Evolutionary conservation across 2,113 vertebrate species (phyloP), one percentile per base, ranked within the genome.

Genomic region (Malaclemys terrapin): DNA sequence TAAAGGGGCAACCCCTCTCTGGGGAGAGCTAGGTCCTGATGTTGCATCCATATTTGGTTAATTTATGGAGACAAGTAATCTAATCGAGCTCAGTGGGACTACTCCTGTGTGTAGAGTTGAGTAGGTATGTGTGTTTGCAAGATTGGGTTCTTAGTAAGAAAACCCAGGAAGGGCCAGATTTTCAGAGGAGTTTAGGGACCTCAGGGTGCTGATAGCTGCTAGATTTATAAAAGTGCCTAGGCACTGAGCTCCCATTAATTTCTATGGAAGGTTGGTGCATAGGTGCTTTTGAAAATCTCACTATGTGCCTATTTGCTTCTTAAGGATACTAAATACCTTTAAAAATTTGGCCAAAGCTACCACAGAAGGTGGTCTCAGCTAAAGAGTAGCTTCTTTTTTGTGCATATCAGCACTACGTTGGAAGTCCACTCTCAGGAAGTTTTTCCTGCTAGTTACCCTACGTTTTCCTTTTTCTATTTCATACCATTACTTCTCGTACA

Each of bases 401-500:
- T 54, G 9, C 11, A 22, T 56, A 2, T 79, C 29, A 62, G 29
- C 59, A 16, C 29, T 62, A 13, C 29, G 8, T 19, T 84, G 31
- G 88, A 52, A 86, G 4, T 31, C 81, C 3, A 7, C 4, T 83
- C 24, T 8, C 19, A 83, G 19, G 12, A 85, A 84, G 17, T 1
- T 86, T 84, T 8, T 2, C 2, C 0, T 52, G 65, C 22, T 45
- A 54, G 9, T 59, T 89, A 49, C 25, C 62, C 27, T 87, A 24
- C 49, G 35, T 80, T 7, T 47, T 91, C 49, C 80, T 52, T 42
- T 54, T 94, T 92, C 14, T 80, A 1, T 11, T 85, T 91, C 22
- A 35, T 31, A 65, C 59, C 59, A n/a, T 93, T 69, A 69, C 85
- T 87, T 91, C 57, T 35, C 80, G 53, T 38, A 62, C 24, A 38